Evolutionary conservation across 2,113 vertebrate species (phyloP).

Genomic region (Formicarius rufipectus): DNA sequence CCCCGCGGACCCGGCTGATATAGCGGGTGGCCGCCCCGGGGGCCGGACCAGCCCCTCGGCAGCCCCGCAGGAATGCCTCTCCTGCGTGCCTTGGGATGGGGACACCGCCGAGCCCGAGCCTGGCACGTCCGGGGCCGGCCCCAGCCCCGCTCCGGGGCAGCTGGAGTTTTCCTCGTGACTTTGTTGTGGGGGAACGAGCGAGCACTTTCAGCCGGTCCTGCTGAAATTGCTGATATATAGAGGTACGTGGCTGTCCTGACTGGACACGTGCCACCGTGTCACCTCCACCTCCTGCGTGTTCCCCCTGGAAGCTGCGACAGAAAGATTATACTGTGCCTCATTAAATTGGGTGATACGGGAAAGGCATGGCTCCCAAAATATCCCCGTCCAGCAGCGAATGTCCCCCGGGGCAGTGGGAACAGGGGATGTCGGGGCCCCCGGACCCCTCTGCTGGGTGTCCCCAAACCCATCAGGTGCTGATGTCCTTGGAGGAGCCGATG

Average conservation of each 20-base stretch:
- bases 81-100: background rate
- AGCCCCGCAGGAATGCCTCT: background rate
- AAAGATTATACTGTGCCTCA: background rate
- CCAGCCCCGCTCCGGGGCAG: background rate
- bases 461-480: background rate
- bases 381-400: background rate
- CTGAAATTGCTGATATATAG: background rate
- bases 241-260: background rate
- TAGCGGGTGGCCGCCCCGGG: constrained; percentile 27
- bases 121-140: background rate
- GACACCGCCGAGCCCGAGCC: background rate
- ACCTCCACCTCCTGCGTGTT: background rate
- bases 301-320: background rate
- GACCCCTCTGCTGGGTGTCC: background rate
- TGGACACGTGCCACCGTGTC: background rate
- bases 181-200: background rate
- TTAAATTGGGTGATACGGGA: background rate
- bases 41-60: background rate
- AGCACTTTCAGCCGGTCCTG: background rate
- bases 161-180: background rate
- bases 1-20: constrained; percentile 22
- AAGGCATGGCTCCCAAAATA: background rate
- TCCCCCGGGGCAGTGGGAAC: background rate
- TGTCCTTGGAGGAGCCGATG: fast-evolving
- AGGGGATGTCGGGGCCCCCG: background rate